Percentiles rank a stretch among this genome's conserved stretches.
Conservation (phyloP, 2,113 vertebrate species). For the Lonchura striata region DNA sequence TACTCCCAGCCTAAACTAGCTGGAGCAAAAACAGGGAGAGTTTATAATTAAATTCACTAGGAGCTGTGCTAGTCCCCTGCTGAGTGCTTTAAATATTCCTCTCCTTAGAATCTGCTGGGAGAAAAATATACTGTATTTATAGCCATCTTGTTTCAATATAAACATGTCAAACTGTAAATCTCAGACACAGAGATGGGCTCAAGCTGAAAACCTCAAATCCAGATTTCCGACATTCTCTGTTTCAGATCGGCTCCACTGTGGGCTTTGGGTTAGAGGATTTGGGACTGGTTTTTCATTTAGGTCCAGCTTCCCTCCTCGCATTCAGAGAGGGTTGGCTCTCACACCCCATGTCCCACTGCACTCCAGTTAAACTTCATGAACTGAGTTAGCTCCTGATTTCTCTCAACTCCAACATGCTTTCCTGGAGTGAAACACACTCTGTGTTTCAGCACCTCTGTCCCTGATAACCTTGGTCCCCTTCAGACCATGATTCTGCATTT, state of each 20-base stretch:
- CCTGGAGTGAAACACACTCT: fast-evolving
- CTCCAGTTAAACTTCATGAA: not conserved
- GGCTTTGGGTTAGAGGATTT: not conserved
- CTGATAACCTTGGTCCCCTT: not conserved
- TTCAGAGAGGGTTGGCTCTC: not conserved
- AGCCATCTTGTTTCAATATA: constrained; percentile 61
- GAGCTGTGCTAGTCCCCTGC: constrained; percentile 47
- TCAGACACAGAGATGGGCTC: constrained; percentile 17
- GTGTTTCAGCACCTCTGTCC: not conserved
- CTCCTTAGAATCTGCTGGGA: constrained; percentile 21
- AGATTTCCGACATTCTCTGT: not conserved
- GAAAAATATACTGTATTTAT: constrained; percentile 54
- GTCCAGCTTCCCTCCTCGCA: fast-evolving
- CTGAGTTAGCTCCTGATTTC: not conserved
- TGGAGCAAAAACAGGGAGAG: not conserved
- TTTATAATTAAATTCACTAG: constrained; percentile 55
- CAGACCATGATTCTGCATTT: not conserved
- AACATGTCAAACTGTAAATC: constrained; percentile 65
- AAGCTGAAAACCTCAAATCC: constrained; percentile 41
- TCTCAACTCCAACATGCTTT: not conserved
- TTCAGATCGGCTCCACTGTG: not conserved
- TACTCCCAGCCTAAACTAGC: constrained; percentile 33
- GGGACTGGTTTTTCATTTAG: not conserved
- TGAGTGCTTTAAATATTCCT: constrained; percentile 53
- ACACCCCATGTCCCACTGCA: not conserved